Conservation (phyloP, 2,113 vertebrate species). For the Hyperoodon ampullatus region DNA sequence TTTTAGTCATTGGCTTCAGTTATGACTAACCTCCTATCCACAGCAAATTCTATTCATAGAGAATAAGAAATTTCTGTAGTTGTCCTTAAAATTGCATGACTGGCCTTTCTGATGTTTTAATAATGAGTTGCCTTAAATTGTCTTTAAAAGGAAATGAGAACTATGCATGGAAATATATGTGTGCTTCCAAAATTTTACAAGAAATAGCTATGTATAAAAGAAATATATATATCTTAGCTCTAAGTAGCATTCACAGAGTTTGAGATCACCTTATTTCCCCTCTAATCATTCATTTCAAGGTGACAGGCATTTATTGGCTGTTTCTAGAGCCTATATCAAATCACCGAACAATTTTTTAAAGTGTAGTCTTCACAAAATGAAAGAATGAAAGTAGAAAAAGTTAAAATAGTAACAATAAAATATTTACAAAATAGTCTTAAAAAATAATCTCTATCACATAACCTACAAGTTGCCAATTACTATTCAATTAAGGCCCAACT, state of each 20-base stretch:
- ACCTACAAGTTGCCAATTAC: background rate
- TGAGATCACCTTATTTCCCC: background rate
- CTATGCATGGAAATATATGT: slow-evolving; percentile 47
- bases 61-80: background rate
- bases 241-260: background rate
- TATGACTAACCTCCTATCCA: background rate
- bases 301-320: slow-evolving; percentile 68
- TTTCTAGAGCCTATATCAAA: background rate
- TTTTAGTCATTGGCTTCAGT: background rate
- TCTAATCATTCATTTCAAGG: slow-evolving; percentile 37
- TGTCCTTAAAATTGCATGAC: slow-evolving; percentile 46
- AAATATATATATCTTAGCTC: background rate
- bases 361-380: slow-evolving; percentile 21
- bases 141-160: slow-evolving; percentile 56
- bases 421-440: background rate
- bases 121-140: background rate
- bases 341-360: background rate
- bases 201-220: background rate
- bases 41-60: slow-evolving; percentile 14
- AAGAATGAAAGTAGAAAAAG: slow-evolving; percentile 35
- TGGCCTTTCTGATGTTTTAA: background rate
- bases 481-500: background rate
- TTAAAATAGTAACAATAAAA: slow-evolving; percentile 3
- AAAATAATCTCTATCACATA: background rate
- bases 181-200: slow-evolving; percentile 29